These are phyloP conservation scores for Acanthosepion lycidas DNA, from an alignment of 2,888 invertebrate genomes.

Conservation along the genomic window DNA sequence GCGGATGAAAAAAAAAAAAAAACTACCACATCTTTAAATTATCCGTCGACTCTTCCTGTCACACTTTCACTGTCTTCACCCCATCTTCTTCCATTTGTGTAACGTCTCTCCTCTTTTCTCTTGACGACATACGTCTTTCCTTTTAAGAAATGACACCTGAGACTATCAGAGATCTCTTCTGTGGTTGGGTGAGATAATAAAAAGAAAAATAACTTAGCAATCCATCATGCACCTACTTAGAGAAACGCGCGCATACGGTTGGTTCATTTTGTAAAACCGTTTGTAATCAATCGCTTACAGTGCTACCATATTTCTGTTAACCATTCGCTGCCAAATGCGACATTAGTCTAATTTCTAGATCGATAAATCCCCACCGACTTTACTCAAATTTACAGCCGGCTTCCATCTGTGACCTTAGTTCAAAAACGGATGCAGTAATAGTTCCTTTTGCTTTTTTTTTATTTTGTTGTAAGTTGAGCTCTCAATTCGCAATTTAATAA, in stretches of 20 bases:
- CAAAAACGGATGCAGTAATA: neutral
- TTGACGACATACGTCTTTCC: neutral
- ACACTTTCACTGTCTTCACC: neutral
- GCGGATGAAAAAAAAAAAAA: too few species aligned
- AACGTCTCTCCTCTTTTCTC: neutral
- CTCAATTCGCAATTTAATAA: too few species aligned
- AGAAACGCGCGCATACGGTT: neutral
- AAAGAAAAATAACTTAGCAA: neutral
- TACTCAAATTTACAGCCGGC: neutral
- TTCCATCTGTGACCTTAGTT: neutral
- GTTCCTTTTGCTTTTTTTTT: too few species aligned
- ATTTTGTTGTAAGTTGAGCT: too few species aligned
- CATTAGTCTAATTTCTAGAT: neutral
- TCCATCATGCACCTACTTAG: neutral
- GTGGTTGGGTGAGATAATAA: too few species aligned
- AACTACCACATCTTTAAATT: neutral
- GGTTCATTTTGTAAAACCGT: neutral
- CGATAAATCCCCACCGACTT: neutral
- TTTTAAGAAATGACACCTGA: neutral
- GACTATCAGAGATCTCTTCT: neutral
- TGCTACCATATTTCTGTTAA: neutral
- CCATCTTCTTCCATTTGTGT: neutral
- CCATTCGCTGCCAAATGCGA: neutral
- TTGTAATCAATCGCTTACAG: neutral
- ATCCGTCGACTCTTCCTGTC: neutral